Evolutionary conservation across 2,113 vertebrate species (phyloP).

Genomic region (Fregetta grallaria): DNA sequence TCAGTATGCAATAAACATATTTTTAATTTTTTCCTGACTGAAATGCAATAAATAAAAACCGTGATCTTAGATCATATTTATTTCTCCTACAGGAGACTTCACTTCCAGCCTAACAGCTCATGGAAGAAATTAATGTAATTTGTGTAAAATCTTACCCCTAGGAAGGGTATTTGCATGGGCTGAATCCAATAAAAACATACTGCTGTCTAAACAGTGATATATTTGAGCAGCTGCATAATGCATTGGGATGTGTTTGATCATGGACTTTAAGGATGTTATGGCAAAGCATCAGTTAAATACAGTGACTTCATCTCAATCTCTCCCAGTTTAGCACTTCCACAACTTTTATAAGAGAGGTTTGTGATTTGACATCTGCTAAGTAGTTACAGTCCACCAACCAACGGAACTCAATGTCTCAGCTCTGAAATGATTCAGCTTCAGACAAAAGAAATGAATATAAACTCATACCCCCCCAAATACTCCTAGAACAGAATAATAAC

Average conservation of each 20-base stretch:
- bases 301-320: slow-evolving; percentile 5
- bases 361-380: background rate
- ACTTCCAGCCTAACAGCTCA: background rate
- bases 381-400: background rate
- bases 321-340: slow-evolving; percentile 16
- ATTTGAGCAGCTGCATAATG: slow-evolving; percentile 14
- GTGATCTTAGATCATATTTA: background rate
- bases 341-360: background rate
- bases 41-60: background rate
- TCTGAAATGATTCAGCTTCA: background rate
- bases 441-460: background rate
- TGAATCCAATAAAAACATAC: slow-evolving; percentile 28
- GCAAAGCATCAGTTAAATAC: slow-evolving; percentile 25
- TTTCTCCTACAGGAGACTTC: background rate
- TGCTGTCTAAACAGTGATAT: background rate
- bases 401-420: background rate
- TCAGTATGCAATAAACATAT: background rate
- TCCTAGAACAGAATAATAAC: background rate
- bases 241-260: background rate
- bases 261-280: background rate
- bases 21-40: background rate
- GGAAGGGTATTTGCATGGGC: background rate
- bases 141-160: slow-evolving; percentile 11
- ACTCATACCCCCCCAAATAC: background rate
- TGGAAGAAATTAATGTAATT: slow-evolving; percentile 35